Evolutionary conservation across 1,140 invertebrate species (phyloP), one percentile per base, ranked within the genome.

Genomic region (Achatina immaculata): DNA sequence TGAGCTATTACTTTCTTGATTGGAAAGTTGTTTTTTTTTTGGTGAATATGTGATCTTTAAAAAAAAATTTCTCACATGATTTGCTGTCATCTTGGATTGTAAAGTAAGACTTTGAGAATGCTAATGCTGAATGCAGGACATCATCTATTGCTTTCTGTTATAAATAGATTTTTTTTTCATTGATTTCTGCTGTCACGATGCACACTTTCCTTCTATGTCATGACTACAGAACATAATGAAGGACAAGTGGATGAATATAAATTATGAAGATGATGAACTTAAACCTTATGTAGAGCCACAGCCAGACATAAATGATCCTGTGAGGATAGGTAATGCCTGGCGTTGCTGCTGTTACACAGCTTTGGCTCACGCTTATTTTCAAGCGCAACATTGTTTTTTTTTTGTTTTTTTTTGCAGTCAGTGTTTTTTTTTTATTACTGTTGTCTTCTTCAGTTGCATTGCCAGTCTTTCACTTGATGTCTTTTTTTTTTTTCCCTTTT

Each of bases 231-330:
- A 86, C 76, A 92, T 93, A 79, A 93, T 99, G 98, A 95, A 97
- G 90, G 98, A 99, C 92, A 98, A 97, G 92, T 99, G 99, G 99
- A 99, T 99, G 98, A 99, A 99, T 93, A 97, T 98, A 93, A 98
- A 98, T 85, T 98, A 97, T 92, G 98, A 99, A 92, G 98, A 99
- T 84, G 98, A 99, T 89, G 98, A 99, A 93, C 93, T 99, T 77
- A 96, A 98, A 93, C 99, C 99, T 73, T 99, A 96, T 93, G 93
- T 96, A 86, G 98, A 99, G 93, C 97, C 98, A 82, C 95, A 96
- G 92, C 94, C 96, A 90, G 98, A 99, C 94, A 96, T 97, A 92
- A 96, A 95, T 92, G 98, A 99, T 93, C 95, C 96, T 89, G 96
- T 97, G 92, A 94, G 98, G 94, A 99, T 99, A 95, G 97, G 96